Evolutionary conservation across 2,797 vertebrate species (phyloP).

Genomic region (Eulemur coronatus): DNA sequence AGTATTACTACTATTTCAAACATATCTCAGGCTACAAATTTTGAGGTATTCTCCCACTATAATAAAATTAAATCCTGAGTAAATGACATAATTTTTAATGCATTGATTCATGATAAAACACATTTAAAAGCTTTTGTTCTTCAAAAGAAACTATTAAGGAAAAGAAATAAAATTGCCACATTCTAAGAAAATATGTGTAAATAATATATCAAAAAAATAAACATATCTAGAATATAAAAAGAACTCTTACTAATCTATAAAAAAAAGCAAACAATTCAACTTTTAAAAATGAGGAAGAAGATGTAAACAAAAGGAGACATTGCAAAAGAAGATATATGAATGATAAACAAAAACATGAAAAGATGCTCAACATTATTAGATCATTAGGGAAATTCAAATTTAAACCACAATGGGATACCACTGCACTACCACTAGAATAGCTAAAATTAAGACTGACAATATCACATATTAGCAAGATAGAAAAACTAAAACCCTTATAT

Average conservation of each 20-base stretch:
- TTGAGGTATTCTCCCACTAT: neutral
- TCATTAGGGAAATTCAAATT: neutral
- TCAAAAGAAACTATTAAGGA: neutral
- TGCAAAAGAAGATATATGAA: neutral
- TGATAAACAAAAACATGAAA: neutral
- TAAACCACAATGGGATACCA: neutral
- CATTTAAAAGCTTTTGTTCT: neutral
- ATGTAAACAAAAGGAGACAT: neutral
- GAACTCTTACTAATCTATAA: neutral
- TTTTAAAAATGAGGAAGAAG: neutral
- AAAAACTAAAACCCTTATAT: neutral
- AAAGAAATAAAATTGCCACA: neutral
- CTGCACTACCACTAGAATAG: neutral
- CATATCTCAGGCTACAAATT: neutral
- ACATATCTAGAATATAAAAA: neutral
- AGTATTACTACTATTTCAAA: neutral
- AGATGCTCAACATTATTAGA: neutral
- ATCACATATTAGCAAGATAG: neutral
- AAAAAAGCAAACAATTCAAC: neutral
- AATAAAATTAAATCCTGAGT: conserved; percentile 28
- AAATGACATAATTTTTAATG: neutral
- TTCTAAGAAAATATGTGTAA: neutral
- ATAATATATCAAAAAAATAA: neutral
- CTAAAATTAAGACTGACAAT: neutral
- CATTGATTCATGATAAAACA: neutral